Evolutionary conservation across 2,113 vertebrate species (phyloP), one percentile per base, ranked within the genome.

Genomic region (Rhynchopsitta pachyrhyncha): DNA sequence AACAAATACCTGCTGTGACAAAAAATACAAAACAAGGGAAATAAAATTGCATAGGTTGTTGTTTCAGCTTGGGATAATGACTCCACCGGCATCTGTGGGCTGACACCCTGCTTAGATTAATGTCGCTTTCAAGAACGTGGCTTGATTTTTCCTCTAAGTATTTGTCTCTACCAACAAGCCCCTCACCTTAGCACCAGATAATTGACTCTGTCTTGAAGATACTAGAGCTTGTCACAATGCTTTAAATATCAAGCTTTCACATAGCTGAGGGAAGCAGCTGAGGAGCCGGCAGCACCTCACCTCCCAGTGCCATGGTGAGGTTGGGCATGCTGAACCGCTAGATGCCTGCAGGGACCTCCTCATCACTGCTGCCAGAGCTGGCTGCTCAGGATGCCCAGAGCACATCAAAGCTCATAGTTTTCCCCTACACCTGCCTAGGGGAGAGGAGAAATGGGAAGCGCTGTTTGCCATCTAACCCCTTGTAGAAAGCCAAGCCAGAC

Each of bases 131-230:
- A 95, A 84, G 74, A 92, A 74, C 12, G 1, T 60, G 66, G 86
- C 66, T 95, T 92, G 86, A 89, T 93, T 93, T 84, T 91, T 81
- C 91, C 80, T 93, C 81, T 86, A 86, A 95, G 86, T 86, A 88
- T 96, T 92, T 96, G 73, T 92, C 92, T 93, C 93, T 78, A 86
- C 60, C 89, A 91, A 84, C 62, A 88, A 87, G 57, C 89, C 69
- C 89, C 81, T 95, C 93, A 89, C 89, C 91, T 88, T 86, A 89
- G 83, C 66, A 92, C 81, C 4, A 0, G 81, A 92, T 95, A 95
- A 97, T 89, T 84, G 91, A 79, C 74, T 92, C 76, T 78, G 47
- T 70, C 80, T 92, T 68, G 52, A 81, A 84, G 77, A 84, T 76
- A 75, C 47, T 39, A 73, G 22, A 83, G 86, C 41, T 95, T 84